Evolutionary conservation across 1,140 invertebrate genomes (phyloP).

Genomic region (Heliconius congener): DNA sequence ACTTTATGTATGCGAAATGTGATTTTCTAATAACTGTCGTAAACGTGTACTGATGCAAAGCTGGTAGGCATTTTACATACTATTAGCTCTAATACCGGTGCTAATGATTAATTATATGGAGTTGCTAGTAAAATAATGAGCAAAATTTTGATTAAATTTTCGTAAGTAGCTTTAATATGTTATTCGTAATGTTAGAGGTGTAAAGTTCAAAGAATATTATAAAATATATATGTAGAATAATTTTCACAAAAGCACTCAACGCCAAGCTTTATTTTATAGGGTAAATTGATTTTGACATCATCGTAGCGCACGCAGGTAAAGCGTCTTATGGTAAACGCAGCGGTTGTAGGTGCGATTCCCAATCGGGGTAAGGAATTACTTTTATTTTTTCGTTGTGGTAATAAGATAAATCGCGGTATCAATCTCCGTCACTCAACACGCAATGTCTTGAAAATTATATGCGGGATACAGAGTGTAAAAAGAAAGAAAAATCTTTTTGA

Average conservation of each 20-base stretch:
- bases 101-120: background rate
- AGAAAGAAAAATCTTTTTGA: too few relatives aligned
- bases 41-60: background rate
- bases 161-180: background rate
- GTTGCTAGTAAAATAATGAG: background rate
- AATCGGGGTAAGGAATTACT: background rate
- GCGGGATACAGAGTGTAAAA: background rate
- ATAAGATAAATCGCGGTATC: background rate
- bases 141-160: background rate
- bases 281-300: background rate
- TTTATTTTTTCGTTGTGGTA: background rate
- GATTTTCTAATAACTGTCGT: conserved; percentile 6
- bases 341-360: background rate
- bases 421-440: background rate
- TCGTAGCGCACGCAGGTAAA: background rate
- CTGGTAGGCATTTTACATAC: background rate
- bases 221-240: too few relatives aligned
- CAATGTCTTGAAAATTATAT: background rate
- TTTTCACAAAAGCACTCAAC: too few relatives aligned
- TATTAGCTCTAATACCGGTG: background rate
- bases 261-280: background rate
- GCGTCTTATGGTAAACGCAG: background rate
- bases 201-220: too few relatives aligned
- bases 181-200: too few relatives aligned
- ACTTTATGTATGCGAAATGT: background rate